Base-by-base conservation (phyloP, 1,140 invertebrate species). In the Macrocentrus cingulum region DNA sequence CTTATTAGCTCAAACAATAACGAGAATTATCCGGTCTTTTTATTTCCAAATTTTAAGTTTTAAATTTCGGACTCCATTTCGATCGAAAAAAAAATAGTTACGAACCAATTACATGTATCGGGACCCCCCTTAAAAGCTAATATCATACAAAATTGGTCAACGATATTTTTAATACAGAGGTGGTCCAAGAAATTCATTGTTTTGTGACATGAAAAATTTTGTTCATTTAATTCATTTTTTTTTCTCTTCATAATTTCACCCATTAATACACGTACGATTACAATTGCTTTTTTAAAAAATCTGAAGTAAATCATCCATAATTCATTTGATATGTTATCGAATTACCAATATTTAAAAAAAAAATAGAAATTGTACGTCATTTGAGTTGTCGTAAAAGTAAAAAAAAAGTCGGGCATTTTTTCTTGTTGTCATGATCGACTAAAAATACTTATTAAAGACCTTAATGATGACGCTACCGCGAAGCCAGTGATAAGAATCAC, bases 61-160 rank as follows among this genome's bases (percentile, higher is more conserved):
- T n/a, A n/a, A n/a, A n/a, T n/a, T n/a, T n/a, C n/a, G n/a, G n/a
- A n/a, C n/a, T n/a, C n/a, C n/a, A n/a, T n/a, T n/a, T n/a, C n/a
- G n/a, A n/a, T n/a, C n/a, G n/a, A n/a, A n/a, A n/a, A n/a, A n/a
- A n/a, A n/a, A n/a, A n/a, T n/a, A n/a, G n/a, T n/a, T n/a, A n/a
- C n/a, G n/a, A n/a, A n/a, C n/a, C n/a, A n/a, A n/a, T n/a, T n/a
- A n/a, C n/a, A n/a, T n/a, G n/a, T n/a, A n/a, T n/a, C n/a, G n/a
- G n/a, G n/a, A n/a, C n/a, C n/a, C n/a, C n/a, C n/a, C n/a, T n/a
- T n/a, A n/a, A n/a, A n/a, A n/a, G n/a, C n/a, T n/a, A n/a, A n/a
- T n/a, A n/a, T n/a, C n/a, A n/a, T n/a, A n/a, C n/a, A 45, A 59
- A 59, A 59, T 59, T 59, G 41, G 41, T 53, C 50, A 29, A 59